phyloP scores from a whole-genome alignment of 2,113 vertebrate genomes.

The Calyptomena viridis region DNA sequence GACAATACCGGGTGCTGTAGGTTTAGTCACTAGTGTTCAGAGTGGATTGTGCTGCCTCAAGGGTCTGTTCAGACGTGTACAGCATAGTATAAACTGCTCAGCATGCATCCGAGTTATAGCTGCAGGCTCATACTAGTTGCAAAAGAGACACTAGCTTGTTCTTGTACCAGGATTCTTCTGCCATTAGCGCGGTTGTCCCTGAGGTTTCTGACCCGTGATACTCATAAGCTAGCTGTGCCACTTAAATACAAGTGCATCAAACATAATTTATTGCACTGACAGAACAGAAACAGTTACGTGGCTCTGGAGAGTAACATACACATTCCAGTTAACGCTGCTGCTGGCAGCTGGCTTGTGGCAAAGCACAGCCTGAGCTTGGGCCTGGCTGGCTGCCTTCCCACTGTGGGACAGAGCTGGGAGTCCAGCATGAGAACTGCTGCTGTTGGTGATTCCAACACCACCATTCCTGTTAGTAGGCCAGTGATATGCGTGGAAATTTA shows the following conservation, averaged over 20 bases:
- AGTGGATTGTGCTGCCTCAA: neutral
- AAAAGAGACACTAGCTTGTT: conserved; percentile 18
- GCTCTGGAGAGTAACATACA: neutral
- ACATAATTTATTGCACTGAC: neutral
- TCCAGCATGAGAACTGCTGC: neutral
- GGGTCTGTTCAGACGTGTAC: neutral
- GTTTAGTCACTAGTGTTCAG: neutral
- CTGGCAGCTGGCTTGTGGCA: neutral
- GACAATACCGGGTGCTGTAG: neutral
- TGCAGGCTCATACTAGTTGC: neutral
- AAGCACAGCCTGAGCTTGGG: neutral
- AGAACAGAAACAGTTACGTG: neutral
- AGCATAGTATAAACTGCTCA: neutral
- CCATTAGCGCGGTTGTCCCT: neutral
- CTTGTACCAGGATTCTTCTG: conserved; percentile 8
- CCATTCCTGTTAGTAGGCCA: neutral
- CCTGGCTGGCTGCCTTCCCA: neutral
- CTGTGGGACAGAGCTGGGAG: neutral
- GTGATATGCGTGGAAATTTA: neutral
- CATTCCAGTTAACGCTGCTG: neutral
- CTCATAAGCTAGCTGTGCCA: conserved; percentile 28
- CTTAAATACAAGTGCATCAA: neutral
- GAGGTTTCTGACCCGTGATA: neutral
- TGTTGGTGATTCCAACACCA: neutral
- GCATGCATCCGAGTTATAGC: neutral